Evolutionary conservation across 2,113 vertebrate species (phyloP).

Genomic region (Conger conger): DNA sequence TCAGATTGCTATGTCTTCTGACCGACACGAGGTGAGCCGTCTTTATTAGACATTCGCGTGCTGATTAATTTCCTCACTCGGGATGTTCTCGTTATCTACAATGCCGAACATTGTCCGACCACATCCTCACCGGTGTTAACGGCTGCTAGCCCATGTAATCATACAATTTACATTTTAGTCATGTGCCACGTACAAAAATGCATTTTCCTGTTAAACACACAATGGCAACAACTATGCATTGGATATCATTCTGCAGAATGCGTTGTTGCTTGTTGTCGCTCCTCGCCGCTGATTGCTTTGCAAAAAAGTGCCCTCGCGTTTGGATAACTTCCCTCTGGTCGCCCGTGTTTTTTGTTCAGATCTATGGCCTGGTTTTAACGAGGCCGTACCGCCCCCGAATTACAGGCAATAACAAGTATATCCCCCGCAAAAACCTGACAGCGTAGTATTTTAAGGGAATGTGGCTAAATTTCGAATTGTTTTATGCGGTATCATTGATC

Average conservation of each 20-base stretch:
- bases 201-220: neutral
- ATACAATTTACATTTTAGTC: too few relatives aligned
- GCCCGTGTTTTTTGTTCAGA: slow-evolving; percentile 1
- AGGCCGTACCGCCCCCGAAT: slow-evolving; percentile 24
- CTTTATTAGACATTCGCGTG: neutral
- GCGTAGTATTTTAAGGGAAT: slow-evolving; percentile 20
- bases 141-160: neutral
- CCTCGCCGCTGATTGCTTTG: neutral
- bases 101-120: neutral
- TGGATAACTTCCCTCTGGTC: neutral
- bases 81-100: neutral
- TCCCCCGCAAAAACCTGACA: slow-evolving; percentile 3
- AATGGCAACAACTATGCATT: neutral
- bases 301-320: neutral
- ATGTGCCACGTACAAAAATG: too few relatives aligned
- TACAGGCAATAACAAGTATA: slow-evolving; percentile 6
- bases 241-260: neutral
- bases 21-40: neutral
- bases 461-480: slow-evolving; percentile 10
- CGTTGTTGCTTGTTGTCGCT: neutral
- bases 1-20: neutral
- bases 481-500: neutral
- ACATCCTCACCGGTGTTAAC: neutral
- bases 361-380: neutral
- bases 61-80: neutral